Base-by-base conservation (phyloP, 2,113 vertebrate genomes). In the Colistium nudipinnis region DNA sequence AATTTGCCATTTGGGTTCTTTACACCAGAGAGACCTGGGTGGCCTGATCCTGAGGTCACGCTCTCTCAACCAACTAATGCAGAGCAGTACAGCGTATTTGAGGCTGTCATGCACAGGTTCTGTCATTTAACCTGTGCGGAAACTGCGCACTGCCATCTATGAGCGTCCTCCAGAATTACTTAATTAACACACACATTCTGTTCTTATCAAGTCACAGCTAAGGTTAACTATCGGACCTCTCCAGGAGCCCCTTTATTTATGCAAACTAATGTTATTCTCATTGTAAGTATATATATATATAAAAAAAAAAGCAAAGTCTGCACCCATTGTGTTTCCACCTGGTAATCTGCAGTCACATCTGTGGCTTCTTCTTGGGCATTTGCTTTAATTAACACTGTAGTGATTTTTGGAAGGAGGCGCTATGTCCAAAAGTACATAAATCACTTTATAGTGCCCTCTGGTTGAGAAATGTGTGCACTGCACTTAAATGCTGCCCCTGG, bases 391-490 rank as follows among this genome's bases (percentile, higher is more conserved):
- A 16, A 54, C 20, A 36, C 48, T 43, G 57, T 63, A 51, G 25
- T 39, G 30, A 52, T 33, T n/a, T 74, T 38, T 76, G 52, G 45
- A 67, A 57, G 4, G 6, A 64, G 24, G 66, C 27, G 44, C 14
- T 39, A 51, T 48, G n/a, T 9, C 47, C 4, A 9, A 48, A 71
- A 20, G 54, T 20, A 10, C 11, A 35, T 28, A 20, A 45, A 14
- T 76, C 77, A 31, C 53, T 52, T 52, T 79, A 28, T 45, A 69
- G 65, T 56, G 85, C 86, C 86, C 82, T 78, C 88, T 90, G 74
- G 66, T 61, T 60, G 76, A 73, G 13, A 22, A 63, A 1, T 7
- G 13, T 7, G 22, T 73, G 53, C 48, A 87, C 52, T 87, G 63
- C 76, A 80, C 13, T 22, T 60, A 6, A 47, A 73, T 39, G 13